phyloP scores from a whole-genome alignment of 2,888 invertebrate species.

The Theristus sp. region DNA sequence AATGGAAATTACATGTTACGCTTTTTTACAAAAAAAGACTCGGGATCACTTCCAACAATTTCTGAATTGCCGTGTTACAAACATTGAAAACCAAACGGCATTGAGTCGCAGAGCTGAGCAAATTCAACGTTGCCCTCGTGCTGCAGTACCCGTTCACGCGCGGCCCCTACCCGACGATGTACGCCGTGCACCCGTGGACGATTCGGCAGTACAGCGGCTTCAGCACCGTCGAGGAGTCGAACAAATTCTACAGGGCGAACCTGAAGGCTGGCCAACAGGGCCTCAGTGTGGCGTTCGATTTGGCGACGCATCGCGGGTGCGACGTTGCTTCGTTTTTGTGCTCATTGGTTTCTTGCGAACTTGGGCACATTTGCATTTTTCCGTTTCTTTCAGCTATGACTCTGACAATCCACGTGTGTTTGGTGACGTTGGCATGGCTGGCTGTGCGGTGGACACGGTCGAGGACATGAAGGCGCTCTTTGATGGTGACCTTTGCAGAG shows the following conservation, averaged over 20 bases:
- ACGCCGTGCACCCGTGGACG: slow-evolving; percentile 44
- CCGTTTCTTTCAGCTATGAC: slow-evolving; percentile 35
- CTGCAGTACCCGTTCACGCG: slow-evolving; percentile 43
- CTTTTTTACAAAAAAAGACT: too few species aligned
- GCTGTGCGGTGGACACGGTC: slow-evolving; percentile 44
- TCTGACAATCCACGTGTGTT: slow-evolving; percentile 41
- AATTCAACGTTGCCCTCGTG: background rate
- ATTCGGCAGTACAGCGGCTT: slow-evolving; percentile 36
- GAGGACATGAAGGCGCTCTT: slow-evolving; percentile 39
- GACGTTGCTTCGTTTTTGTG: background rate
- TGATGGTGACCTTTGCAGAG: background rate
- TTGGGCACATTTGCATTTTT: too few species aligned
- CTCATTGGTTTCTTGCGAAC: too few species aligned
- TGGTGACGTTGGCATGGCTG: slow-evolving; percentile 46
- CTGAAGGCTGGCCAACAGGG: slow-evolving; percentile 44
- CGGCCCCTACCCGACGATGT: slow-evolving; percentile 45
- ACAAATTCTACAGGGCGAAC: slow-evolving; percentile 41
- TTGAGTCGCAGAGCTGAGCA: too few species aligned
- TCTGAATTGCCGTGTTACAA: too few species aligned
- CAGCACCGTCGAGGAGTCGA: slow-evolving; percentile 41
- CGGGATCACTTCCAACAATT: too few species aligned
- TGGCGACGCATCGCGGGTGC: slow-evolving; percentile 44
- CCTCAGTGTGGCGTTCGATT: slow-evolving; percentile 43
- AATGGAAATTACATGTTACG: too few species aligned
- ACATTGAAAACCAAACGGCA: too few species aligned